Base-by-base conservation (phyloP, 2,888 invertebrate species). In the Hydropsyche betteni region DNA sequence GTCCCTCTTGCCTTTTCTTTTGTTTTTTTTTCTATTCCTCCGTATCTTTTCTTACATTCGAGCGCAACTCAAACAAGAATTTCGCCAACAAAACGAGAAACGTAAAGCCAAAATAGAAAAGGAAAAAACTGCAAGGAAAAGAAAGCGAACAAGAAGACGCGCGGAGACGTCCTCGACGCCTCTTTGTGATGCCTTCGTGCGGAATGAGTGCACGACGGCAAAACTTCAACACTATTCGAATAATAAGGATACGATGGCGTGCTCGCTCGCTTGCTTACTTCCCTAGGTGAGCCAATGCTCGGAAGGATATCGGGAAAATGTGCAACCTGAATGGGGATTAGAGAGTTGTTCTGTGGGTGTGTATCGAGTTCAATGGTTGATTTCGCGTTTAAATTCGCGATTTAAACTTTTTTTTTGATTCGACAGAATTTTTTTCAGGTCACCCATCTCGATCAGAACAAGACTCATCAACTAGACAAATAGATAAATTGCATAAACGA, bases 151-250 rank as follows among this genome's bases (percentile, higher is more conserved):
- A 12, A 53, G 55, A 55, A 53, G 12, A 55, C 16, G 55, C 69
- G 6, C 50, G 52, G 52, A 38, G 50, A 16, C 69, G 55, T 71
- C 36, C 55, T 36, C 71, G 50, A 72, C 72, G 72, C 61, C 61
- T 72, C 72, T 77, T 77, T 77, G 76, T 74, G 75, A 75, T 55
- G 68, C 77, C 71, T 61, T 71, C 79, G 79, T 79, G 79, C 79
- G 79, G 79, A 79, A 79, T 79, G 77, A 79, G 69, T 72, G 74
- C 74, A 68, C 74, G 74, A 73, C 51, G 69, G 58, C 73, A 75
- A 68, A 76, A 76, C 75, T 73, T 79, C 70, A 71, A 72, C 79
- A 79, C 77, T 77, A 77, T 79, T 77, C 72, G 76, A 77, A 79
- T 79, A 79, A 77, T 79, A 79, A 58, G 33, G 72, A 72, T 51